A percentile compares a stretch with the other conserved stretches of the same genome.
Evolutionary conservation across 2,113 vertebrate genomes (phyloP).

Genomic region (Campylomormyrus tamandua): DNA sequence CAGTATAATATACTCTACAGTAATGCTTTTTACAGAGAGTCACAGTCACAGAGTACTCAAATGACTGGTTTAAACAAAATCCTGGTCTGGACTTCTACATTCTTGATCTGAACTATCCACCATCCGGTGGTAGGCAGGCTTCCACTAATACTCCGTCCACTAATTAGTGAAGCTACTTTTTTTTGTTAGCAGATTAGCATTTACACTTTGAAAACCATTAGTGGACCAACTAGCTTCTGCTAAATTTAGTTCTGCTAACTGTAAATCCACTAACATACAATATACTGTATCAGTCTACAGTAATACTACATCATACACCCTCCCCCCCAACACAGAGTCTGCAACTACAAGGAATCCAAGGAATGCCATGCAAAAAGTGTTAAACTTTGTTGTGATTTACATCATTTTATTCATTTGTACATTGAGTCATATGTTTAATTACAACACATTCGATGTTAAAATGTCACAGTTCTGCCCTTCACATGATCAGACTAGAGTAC

Average conservation of each 20-base stretch:
- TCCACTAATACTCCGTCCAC: background rate
- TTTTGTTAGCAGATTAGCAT: background rate
- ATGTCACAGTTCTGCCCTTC: background rate
- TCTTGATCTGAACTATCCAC: too few relatives aligned
- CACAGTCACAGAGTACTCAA: too few relatives aligned
- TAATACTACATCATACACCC: background rate
- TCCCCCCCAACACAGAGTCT: background rate
- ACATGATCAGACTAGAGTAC: background rate
- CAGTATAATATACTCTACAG: background rate
- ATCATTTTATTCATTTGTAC: slow-evolving; percentile 3
- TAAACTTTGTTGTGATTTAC: background rate
- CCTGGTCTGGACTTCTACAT: too few relatives aligned
- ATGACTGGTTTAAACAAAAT: too few relatives aligned
- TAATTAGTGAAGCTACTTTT: background rate
- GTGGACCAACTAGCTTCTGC: background rate
- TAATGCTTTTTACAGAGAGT: background rate
- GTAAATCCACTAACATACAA: background rate
- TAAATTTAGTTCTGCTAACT: background rate
- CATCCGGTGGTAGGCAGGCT: too few relatives aligned
- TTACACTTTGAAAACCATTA: background rate
- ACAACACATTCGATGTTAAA: background rate
- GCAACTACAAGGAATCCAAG: background rate
- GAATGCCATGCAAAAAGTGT: background rate
- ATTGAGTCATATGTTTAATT: background rate
- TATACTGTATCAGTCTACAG: background rate